Conservation (phyloP, 2,797 vertebrate genomes). For the Thripadectes ignobilis region DNA sequence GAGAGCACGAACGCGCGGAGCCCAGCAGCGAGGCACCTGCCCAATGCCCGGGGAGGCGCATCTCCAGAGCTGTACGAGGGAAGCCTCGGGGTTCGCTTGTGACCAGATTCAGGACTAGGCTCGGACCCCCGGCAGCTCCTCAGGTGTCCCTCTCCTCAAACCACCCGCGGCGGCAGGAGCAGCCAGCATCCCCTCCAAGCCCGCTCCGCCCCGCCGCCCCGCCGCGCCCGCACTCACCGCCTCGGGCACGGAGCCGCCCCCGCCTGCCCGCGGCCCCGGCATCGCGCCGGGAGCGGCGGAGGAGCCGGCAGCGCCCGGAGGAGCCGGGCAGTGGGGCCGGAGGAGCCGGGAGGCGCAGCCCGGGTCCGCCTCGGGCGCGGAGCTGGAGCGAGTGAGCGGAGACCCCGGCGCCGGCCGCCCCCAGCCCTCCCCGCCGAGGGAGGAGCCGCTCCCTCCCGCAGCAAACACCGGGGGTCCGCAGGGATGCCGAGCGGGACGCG, state of each 20-base stretch:
- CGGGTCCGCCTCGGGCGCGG: background rate
- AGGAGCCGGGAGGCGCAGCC: background rate
- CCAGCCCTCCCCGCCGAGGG: background rate
- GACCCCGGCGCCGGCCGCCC: background rate
- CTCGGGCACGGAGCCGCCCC: background rate
- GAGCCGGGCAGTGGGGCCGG: background rate
- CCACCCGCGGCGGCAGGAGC: background rate
- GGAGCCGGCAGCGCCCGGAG: background rate
- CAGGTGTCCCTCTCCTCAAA: background rate
- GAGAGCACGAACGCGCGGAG: background rate
- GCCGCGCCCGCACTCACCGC: background rate
- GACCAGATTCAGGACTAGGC: background rate
- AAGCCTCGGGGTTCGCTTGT: background rate
- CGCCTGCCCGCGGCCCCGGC: background rate
- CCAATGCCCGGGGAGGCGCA: background rate
- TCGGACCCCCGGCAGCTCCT: background rate
- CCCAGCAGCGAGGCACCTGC: background rate
- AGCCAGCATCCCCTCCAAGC: background rate
- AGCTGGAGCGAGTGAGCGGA: background rate
- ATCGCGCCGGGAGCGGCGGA: background rate
- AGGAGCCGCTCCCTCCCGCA: slow-evolving; percentile 2
- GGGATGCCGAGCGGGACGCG: background rate
- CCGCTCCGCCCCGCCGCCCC: background rate
- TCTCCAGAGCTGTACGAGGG: accelerated
- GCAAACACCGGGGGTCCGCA: background rate